These are phyloP conservation scores for Loripinus fragilis DNA, from an alignment of 2,888 invertebrate species.

Conservation along the genomic window DNA sequence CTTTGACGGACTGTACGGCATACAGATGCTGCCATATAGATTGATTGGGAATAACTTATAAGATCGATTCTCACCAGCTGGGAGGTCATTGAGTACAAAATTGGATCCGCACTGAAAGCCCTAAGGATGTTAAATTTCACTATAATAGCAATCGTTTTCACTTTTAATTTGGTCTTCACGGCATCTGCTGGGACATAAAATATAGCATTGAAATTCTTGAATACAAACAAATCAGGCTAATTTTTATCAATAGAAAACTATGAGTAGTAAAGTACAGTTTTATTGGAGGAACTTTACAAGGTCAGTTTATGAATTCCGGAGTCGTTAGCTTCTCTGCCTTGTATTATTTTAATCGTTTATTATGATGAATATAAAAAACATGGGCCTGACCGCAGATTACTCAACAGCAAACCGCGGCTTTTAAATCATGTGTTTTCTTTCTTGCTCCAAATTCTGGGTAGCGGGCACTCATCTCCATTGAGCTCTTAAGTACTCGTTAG, in stretches of 20 bases:
- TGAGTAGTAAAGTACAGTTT: conserved; percentile 17
- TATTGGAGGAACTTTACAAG: conserved; percentile 12
- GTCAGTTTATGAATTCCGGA: background rate
- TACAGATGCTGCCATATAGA: background rate
- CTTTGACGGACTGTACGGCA: background rate
- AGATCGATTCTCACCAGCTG: conserved; percentile 21
- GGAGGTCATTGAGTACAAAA: conserved; percentile 12
- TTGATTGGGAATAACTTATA: conserved; percentile 1
- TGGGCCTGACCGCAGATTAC: no score
- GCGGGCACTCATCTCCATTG: no score
- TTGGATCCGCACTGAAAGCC: conserved; percentile 16
- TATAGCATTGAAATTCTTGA: conserved; percentile 15
- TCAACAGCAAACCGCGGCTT: no score
- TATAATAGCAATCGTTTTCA: conserved; percentile 20
- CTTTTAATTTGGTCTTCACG: background rate
- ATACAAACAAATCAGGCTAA: conserved; percentile 18
- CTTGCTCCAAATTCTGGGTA: no score
- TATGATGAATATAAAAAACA: no score
- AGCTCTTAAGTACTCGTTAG: no score
- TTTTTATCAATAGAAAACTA: conserved; percentile 11
- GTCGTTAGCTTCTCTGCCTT: background rate
- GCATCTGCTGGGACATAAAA: conserved; percentile 18
- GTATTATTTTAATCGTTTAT: no score
- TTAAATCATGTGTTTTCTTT: no score
- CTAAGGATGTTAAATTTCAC: conserved; percentile 12